Percentiles rank a stretch among this genome's conserved stretches.
These are phyloP conservation scores for Cichladusa arquata DNA, from an alignment of 2,113 vertebrate genomes.

Conservation along the genomic window DNA sequence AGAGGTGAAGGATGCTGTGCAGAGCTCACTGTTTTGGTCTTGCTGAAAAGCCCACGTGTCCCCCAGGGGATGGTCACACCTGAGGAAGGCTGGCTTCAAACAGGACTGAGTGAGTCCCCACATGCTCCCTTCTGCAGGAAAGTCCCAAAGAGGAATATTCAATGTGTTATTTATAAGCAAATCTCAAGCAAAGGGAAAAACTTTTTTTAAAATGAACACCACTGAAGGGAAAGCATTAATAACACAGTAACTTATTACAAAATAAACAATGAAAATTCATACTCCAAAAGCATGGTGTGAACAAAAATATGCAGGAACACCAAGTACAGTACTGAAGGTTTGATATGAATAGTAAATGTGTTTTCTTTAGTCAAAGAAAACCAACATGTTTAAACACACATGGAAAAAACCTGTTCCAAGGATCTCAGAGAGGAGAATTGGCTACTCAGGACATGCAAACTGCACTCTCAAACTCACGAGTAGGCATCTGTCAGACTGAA, in stretches of 20 bases:
- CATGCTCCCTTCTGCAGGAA: background rate
- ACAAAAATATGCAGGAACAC: conserved; percentile 29
- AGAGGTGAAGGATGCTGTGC: background rate
- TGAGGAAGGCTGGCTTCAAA: background rate
- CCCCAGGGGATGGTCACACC: background rate
- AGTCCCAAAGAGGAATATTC: background rate
- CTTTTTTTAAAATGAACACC: background rate
- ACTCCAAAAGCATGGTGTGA: background rate
- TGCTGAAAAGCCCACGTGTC: accelerated
- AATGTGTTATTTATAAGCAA: background rate
- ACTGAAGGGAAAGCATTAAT: background rate
- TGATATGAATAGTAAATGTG: background rate
- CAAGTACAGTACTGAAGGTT: background rate
- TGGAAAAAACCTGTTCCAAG: background rate
- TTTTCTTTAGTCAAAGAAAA: background rate
- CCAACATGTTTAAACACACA: background rate
- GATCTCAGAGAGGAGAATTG: background rate
- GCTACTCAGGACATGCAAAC: background rate
- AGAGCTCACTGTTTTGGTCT: background rate
- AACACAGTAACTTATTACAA: background rate
- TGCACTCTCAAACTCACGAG: background rate
- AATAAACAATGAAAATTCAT: conserved; percentile 21
- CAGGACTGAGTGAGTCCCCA: background rate
- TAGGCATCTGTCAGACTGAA: background rate
- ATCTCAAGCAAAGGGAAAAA: background rate